Base-by-base conservation (phyloP, 23 tunicate genomes). In the Trididemnum nubilum region DNA sequence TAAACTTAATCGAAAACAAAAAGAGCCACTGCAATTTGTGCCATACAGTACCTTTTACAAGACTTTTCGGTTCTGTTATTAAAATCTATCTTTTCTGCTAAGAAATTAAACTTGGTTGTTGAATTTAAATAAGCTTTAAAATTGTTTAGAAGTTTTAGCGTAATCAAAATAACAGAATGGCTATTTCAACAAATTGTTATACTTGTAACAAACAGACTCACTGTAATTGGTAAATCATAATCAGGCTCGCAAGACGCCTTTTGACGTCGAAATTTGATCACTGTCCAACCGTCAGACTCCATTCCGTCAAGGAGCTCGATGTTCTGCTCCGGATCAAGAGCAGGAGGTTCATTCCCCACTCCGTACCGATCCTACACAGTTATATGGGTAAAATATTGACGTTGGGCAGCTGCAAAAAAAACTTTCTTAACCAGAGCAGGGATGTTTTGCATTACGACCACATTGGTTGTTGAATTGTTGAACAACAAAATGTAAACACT, bases 251-350 rank as follows among this genome's bases (percentile, higher is more conserved):
- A 87, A 27, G 92, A 78, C 0, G 92, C 64, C 30, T 81, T 28
- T 61, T 87, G 82, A 33, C 92, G 32, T 2, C 35, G 29, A 49
- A 73, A 87, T 51, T 87, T 87, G 38, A 87, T 54, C 82, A 73
- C 36, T 5, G 92, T 87, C 92, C 92, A 87, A 12, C 86, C 86
- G 35, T 87, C 77, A 4, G 73, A 33, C 52, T 87, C 92, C 0
- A 21, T 23, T 18, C 82, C 86, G 18, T 28, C 35, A 1, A 81
- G 29, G 28, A 81, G 34, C 22, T 87, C 71, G 1, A 87, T 66
- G 63, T 87, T 87, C 74, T 87, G 82, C 74, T 87, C 82, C 19
- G 67, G 63, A 82, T 87, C 92, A 31, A 52, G 2, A 30, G 82
- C 82, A 0, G 92, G 92, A 59, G 44, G 74, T 1, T 77, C 34